phyloP scores from a whole-genome alignment of 1,140 invertebrate genomes.

The Berghia stephanieae region DNA sequence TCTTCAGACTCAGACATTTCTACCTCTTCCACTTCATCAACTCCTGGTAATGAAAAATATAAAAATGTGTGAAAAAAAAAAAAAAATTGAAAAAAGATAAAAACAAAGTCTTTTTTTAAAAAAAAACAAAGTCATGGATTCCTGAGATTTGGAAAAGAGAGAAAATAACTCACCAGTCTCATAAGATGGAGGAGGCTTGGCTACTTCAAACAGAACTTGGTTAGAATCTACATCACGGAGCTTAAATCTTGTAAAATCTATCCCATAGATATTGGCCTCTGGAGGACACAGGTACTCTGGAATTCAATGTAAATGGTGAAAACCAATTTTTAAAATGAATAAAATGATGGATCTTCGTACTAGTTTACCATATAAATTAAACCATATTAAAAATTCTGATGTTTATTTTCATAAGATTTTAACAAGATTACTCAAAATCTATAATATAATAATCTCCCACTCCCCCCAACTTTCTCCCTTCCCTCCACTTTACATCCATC shows the following conservation, averaged over 20 bases:
- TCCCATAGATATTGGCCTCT: conserved; percentile 96
- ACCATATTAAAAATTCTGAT: too few species aligned
- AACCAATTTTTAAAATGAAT: neutral
- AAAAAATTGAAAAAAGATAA: neutral
- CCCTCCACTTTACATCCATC: too few species aligned
- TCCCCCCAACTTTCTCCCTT: too few species aligned
- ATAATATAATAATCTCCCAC: too few species aligned
- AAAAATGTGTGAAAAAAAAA: conserved; percentile 18
- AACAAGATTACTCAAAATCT: neutral
- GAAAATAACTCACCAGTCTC: conserved; percentile 12
- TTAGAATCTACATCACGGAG: conserved; percentile 94
- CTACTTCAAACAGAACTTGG: conserved; percentile 94
- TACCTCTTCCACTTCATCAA: conserved; percentile 49
- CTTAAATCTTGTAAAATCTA: conserved; percentile 98
- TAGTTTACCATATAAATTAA: too few species aligned
- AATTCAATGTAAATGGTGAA: conserved; percentile 50
- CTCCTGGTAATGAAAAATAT: conserved; percentile 31
- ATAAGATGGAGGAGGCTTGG: conserved; percentile 78
- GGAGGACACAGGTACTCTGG: conserved; percentile 90
- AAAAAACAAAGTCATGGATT: neutral
- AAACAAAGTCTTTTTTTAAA: conserved; percentile 14
- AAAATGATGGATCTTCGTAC: too few species aligned
- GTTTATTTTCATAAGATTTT: neutral
- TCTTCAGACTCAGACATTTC: conserved; percentile 68
- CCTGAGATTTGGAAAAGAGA: neutral